Base-by-base conservation (phyloP, 2,888 invertebrate genomes). In the Lordiphosa fenestrarum region DNA sequence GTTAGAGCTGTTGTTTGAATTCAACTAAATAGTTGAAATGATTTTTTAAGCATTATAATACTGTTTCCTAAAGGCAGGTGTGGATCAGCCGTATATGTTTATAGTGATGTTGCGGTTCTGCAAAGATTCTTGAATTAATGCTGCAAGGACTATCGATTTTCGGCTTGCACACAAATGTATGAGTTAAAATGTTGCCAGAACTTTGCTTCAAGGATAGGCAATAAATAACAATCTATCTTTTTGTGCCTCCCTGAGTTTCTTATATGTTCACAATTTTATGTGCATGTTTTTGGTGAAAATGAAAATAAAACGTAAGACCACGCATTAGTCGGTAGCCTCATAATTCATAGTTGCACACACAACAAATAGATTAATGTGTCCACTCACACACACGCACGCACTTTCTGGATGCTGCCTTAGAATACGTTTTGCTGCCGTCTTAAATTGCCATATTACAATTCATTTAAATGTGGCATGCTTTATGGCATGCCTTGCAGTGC, bases 401-500 rank as follows among this genome's bases (percentile, higher is more conserved):
- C 7, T 30, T 30, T 30, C 9, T 30, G 4, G 30, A 39, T 10
- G 19, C 10, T 30, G 42, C 12, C 30, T 23, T 35, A 40, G 39
- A 39, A 50, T 38, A 40, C 44, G 25, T 44, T 44, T 44, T 44
- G 33, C 33, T 44, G 44, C 44, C 44, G 33, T 44, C 44, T 49
- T 49, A 39, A 23, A 62, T 55, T 62, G 62, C 63, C 62, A 54
- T 51, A 69, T 71, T 77, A 77, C 74, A 77, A 77, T 75, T 81
- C 77, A 81, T 81, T 75, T 75, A 69, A 73, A 73, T 77, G 81
- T 66, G 71, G 69, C 77, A 64, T 69, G 77, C 57, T 76, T 76
- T 73, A 75, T 75, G 63, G 69, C 81, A 71, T 59, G 48, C 72
- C 61, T 44, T 25, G 44, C 10, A 44, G 30, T 15, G 57, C 56